These are phyloP conservation scores for Tetrax tetrax DNA, from an alignment of 2,113 vertebrate species.

Conservation along the genomic window DNA sequence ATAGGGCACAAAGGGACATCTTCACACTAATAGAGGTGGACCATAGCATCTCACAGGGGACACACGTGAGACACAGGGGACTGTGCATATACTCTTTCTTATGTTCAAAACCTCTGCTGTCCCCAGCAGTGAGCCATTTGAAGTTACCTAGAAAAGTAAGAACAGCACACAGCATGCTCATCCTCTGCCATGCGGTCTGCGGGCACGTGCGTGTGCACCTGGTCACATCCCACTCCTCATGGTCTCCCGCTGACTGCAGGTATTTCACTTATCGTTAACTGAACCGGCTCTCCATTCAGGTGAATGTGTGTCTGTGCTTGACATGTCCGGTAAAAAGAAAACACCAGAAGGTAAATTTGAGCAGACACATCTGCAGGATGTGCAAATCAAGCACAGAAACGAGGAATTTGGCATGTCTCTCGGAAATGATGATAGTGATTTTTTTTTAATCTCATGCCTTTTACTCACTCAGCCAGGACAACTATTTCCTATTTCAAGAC, in stretches of 20 bases:
- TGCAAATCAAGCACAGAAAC: conserved; percentile 24
- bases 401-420: conserved; percentile 54
- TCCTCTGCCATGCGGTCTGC: accelerated
- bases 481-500: conserved; percentile 67
- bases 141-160: neutral
- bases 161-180: accelerated
- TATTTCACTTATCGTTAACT: neutral
- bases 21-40: accelerated
- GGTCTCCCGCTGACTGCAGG: neutral
- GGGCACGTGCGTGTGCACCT: accelerated
- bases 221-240: neutral
- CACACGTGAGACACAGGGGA: neutral
- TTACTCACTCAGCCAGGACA: conserved; percentile 39
- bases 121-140: neutral
- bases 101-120: neutral
- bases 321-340: neutral
- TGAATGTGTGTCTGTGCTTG: neutral
- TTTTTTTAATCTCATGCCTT: conserved; percentile 41
- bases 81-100: neutral
- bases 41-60: neutral
- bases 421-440: conserved; percentile 60
- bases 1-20: neutral
- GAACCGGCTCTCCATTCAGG: neutral
- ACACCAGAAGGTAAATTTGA: conserved; percentile 21
- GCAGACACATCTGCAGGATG: conserved; percentile 70